Evolutionary conservation across 1,140 invertebrate species (phyloP).

Genomic region (Ericerus pela): DNA sequence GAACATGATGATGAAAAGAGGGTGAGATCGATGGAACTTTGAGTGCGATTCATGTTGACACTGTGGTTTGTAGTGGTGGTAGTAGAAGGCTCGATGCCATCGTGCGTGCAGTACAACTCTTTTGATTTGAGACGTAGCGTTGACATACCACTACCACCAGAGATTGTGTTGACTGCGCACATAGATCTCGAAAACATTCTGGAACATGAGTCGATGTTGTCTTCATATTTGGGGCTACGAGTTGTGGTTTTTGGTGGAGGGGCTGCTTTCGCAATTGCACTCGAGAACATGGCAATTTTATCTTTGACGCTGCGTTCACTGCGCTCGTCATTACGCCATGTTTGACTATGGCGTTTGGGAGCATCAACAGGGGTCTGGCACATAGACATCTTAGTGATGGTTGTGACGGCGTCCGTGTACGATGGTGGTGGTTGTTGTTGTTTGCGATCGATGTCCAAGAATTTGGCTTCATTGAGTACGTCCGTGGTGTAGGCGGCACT

Average conservation of each 20-base stretch:
- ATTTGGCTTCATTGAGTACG: not conserved
- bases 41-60: slow-evolving; percentile 28
- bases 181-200: not conserved
- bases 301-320: slow-evolving; percentile 65
- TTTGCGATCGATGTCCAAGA: slow-evolving; percentile 8
- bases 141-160: not conserved
- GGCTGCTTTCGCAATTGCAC: slow-evolving; percentile 24
- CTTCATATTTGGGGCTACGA: too few relatives aligned
- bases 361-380: not conserved
- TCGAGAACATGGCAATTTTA: slow-evolving; percentile 77
- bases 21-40: slow-evolving; percentile 31
- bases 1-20: slow-evolving; percentile 20
- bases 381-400: not conserved
- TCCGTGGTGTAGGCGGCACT: slow-evolving; percentile 25
- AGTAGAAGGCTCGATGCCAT: not conserved
- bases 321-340: slow-evolving; percentile 49
- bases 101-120: not conserved
- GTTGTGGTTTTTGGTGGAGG: too few relatives aligned
- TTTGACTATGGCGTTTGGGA: not conserved
- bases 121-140: not conserved
- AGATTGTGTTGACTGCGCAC: not conserved
- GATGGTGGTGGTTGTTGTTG: too few relatives aligned
- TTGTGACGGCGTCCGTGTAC: not conserved
- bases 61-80: not conserved
- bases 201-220: not conserved